Evolutionary conservation across 2,113 vertebrate genomes (phyloP).

Genomic region (Grammomys dolichurus): DNA sequence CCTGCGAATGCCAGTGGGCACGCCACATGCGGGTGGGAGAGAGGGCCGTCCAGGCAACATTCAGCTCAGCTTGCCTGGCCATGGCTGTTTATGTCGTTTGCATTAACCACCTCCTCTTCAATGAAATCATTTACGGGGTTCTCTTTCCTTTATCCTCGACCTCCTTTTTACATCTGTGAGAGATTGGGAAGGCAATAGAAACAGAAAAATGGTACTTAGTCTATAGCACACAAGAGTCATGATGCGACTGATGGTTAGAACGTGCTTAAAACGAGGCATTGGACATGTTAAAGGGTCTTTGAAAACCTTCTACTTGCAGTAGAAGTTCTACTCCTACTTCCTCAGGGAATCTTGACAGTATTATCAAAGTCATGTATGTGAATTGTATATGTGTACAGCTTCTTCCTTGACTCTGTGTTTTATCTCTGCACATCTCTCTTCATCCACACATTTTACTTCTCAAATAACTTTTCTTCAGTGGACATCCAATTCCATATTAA

Average conservation of each 20-base stretch:
- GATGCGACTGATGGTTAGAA: neutral
- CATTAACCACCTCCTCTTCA: constrained; percentile 11
- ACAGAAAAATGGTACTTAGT: too few species aligned
- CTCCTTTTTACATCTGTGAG: neutral
- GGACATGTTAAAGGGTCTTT: neutral
- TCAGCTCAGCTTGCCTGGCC: constrained; percentile 11
- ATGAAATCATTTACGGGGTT: neutral
- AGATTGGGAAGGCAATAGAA: neutral
- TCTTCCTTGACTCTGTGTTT: constrained; percentile 49
- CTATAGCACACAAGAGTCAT: fast-evolving
- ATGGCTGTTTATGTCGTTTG: constrained; percentile 20
- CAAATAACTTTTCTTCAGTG: constrained; percentile 31
- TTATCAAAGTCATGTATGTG: constrained; percentile 23
- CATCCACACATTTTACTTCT: constrained; percentile 37
- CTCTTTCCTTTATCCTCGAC: neutral
- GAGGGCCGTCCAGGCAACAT: neutral
- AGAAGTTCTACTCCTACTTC: constrained; percentile 1
- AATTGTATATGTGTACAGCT: constrained; percentile 52
- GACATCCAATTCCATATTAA: neutral
- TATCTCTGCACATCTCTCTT: constrained; percentile 64
- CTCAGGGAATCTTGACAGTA: constrained; percentile 65
- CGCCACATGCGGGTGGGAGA: neutral
- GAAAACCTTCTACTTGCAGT: constrained; percentile 31
- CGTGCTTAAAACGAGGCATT: neutral
- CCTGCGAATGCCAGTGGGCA: neutral